Evolutionary conservation across 2,113 vertebrate genomes (phyloP).

Genomic region (Elanoides forficatus): DNA sequence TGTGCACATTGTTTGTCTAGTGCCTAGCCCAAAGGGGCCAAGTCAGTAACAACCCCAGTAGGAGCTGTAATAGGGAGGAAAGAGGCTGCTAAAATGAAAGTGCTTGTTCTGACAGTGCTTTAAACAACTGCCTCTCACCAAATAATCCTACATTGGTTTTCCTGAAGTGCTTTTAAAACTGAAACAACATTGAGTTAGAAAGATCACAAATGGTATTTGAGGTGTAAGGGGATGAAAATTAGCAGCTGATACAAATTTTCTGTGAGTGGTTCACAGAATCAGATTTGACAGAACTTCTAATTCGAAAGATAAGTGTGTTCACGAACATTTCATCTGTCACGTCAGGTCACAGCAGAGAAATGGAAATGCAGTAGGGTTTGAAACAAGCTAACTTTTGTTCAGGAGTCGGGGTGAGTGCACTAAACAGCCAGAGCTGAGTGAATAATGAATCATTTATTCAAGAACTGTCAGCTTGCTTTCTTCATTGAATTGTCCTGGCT

Average conservation of each 20-base stretch:
- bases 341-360: not conserved
- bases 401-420: not conserved
- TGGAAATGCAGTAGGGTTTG: not conserved
- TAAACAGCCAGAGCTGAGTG: not conserved
- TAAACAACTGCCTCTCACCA: not conserved
- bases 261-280: not conserved
- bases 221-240: not conserved
- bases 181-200: not conserved
- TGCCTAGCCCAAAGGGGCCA: not conserved
- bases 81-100: not conserved
- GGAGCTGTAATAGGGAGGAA: not conserved
- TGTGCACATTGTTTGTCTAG: not conserved
- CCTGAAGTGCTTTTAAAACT: constrained; percentile 38
- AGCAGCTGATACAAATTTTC: not conserved
- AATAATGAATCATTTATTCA: constrained; percentile 15
- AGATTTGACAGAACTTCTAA: constrained; percentile 2
- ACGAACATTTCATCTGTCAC: not conserved
- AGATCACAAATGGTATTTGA: not conserved
- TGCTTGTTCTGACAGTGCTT: not conserved
- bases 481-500: not conserved
- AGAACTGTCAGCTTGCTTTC: constrained; percentile 19
- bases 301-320: not conserved
- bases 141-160: not conserved
- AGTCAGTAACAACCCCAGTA: not conserved
- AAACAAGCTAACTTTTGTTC: not conserved